Evolutionary conservation across 1,140 invertebrate genomes (phyloP), one percentile per base, ranked within the genome.

Genomic region (Teleopsis dalmanni): DNA sequence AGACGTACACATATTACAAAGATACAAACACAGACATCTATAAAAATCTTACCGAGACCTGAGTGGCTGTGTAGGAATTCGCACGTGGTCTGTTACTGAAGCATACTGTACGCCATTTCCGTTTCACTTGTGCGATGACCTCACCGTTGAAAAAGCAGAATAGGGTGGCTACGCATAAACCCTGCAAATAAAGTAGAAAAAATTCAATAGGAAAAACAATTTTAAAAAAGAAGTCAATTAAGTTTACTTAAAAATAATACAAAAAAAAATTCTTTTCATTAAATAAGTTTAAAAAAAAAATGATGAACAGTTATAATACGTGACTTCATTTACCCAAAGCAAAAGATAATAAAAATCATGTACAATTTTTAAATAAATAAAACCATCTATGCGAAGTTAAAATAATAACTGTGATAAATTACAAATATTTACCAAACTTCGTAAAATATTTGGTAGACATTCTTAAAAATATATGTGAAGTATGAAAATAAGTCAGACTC

Each of bases 141-240:
- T 95, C 91, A 51, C 91, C 90, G 65, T 97, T 97, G 73, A 86
- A 91, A 77, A 95, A 96, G 69, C 93, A 97, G 73, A 95, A 95
- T 8, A 97, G 77, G 22, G 91, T 80, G 11, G 92, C 87, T 11
- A 96, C 92, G 61, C 86, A 88, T 25, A 95, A 79, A 45, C 93
- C 93, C 88, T 93, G 76, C 18, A 80, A 81, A 59, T 53, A 45
- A 2, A 41, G 19, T 45, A 40, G 11, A 45, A 61, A 40, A 54
- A 46, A 50, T 27, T 29, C 4, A 47, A 31, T 23, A 46, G 10
- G 9, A 34, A 22, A 13, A 34, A 46, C n/a, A n/a, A n/a, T n/a
- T n/a, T n/a, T n/a, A n/a, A n/a, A n/a, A n/a, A n/a, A n/a, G n/a
- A n/a, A n/a, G n/a, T n/a, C n/a, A n/a, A n/a, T n/a, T n/a, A n/a